These are phyloP conservation scores for Fissipunctia ypsillon DNA, from an alignment of 2,888 invertebrate species.

Conservation along the genomic window DNA sequence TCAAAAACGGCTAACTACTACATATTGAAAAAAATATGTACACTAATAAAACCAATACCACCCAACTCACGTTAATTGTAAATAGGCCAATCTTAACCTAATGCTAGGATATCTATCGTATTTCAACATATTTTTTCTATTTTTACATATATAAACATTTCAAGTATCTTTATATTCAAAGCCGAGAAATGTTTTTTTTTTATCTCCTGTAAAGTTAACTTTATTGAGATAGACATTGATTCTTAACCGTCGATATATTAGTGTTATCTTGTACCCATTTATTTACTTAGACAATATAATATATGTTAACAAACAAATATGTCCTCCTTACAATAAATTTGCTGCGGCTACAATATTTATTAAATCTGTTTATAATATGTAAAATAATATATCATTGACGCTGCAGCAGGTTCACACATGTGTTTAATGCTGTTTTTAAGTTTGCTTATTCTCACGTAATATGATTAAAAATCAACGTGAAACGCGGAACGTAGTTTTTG, in stretches of 20 bases:
- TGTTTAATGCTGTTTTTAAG: no score
- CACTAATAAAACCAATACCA: slow-evolving; percentile 9
- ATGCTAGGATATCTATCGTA: slow-evolving; percentile 2
- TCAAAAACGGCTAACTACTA: slow-evolving; percentile 5
- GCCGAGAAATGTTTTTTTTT: not conserved
- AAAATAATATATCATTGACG: no score
- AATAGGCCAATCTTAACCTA: not conserved
- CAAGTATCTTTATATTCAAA: no score
- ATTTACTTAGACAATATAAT: no score
- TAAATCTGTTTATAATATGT: not conserved
- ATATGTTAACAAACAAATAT: slow-evolving; percentile 55
- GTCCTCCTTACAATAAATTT: slow-evolving; percentile 50
- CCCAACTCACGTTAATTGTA: slow-evolving; percentile 8
- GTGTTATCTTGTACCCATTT: no score
- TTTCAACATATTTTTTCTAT: not conserved
- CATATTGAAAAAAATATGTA: not conserved
- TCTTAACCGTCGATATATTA: slow-evolving; percentile 3
- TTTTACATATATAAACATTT: no score
- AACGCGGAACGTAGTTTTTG: no score
- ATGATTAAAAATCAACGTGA: no score
- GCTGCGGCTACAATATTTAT: slow-evolving; percentile 55
- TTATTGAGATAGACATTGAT: slow-evolving; percentile 12
- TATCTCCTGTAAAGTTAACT: slow-evolving; percentile 15
- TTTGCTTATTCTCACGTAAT: no score
- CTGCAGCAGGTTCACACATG: no score